Conservation (phyloP, 2,797 vertebrate species). For the Bradypus variegatus region DNA sequence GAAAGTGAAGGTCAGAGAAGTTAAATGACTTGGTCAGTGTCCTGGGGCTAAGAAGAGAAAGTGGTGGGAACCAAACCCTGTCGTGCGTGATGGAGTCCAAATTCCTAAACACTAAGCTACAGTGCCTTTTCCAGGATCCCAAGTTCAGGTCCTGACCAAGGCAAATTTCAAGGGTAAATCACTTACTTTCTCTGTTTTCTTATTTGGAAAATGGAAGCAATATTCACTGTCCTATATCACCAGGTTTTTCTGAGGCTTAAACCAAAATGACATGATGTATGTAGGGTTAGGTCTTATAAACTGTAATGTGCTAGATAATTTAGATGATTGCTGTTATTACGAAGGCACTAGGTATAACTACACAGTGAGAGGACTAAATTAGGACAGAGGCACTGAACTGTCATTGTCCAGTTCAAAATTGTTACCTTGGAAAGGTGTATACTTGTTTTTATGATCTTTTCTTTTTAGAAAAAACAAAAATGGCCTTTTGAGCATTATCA, state of each 20-base stretch:
- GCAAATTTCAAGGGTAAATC: not conserved
- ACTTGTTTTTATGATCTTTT: not conserved
- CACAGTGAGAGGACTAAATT: not conserved
- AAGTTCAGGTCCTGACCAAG: not conserved
- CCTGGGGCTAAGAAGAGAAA: not conserved
- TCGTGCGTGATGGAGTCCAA: not conserved
- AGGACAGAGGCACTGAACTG: not conserved
- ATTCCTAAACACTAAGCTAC: not conserved
- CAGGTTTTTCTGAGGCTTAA: not conserved
- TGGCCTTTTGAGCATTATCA: not conserved
- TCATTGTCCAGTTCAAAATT: not conserved
- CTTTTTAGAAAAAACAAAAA: not conserved
- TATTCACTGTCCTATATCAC: not conserved
- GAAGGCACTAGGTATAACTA: not conserved
- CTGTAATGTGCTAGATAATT: not conserved
- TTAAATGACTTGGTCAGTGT: not conserved
- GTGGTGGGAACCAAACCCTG: not conserved
- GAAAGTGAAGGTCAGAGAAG: not conserved
- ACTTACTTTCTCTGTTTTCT: not conserved
- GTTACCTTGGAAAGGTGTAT: not conserved
- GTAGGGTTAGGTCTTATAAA: not conserved
- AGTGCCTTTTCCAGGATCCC: not conserved
- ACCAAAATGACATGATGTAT: not conserved
- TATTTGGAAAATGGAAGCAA: not conserved
- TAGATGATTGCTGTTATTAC: not conserved